phyloP scores from a whole-genome alignment of 2,113 vertebrate species.

The Caloenas nicobarica region DNA sequence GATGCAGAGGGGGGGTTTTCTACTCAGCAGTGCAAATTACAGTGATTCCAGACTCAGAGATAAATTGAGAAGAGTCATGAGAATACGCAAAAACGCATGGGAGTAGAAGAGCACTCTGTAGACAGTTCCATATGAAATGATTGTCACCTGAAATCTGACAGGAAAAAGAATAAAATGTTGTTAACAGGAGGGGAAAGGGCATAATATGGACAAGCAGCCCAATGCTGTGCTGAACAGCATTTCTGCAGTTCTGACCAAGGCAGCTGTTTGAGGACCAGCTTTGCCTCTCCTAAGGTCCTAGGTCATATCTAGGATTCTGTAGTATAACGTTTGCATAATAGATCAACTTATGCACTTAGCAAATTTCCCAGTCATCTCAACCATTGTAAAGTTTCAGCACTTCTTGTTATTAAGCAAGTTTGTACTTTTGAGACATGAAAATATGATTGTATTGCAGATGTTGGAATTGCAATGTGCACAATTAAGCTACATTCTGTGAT shows the following conservation, averaged over 20 bases:
- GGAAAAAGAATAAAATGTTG: not conserved
- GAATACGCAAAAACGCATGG: not conserved
- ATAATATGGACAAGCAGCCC: not conserved
- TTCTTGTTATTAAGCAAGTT: not conserved
- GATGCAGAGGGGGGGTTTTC: not conserved
- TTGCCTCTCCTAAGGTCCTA: not conserved
- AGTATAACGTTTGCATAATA: not conserved
- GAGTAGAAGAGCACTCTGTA: not conserved
- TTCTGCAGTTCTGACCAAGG: not conserved
- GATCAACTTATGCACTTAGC: not conserved
- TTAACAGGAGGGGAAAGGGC: not conserved
- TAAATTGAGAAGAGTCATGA: not conserved
- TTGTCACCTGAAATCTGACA: not conserved
- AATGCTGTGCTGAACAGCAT: not conserved
- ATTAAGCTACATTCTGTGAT: not conserved
- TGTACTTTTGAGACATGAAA: not conserved
- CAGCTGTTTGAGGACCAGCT: fast-evolving
- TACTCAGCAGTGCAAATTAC: not conserved
- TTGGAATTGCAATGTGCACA: not conserved
- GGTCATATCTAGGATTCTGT: not conserved
- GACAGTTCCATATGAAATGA: not conserved
- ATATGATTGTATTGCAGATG: not conserved
- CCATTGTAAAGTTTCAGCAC: not conserved
- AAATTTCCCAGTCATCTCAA: not conserved
- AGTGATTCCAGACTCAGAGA: not conserved